Evolutionary conservation across 2,888 invertebrate genomes (phyloP).

Genomic region (Tipula helvola): DNA sequence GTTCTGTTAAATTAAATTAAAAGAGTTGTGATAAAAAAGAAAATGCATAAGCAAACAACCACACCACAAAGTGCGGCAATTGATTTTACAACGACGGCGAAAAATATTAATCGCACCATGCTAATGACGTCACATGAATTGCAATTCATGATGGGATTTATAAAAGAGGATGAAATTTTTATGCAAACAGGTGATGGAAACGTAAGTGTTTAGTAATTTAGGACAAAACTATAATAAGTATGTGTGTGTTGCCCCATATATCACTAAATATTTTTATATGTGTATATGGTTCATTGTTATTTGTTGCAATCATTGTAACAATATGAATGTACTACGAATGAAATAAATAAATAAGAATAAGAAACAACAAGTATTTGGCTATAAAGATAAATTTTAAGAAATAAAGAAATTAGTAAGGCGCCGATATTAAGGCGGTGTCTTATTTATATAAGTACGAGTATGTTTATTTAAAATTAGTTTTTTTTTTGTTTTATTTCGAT

Average conservation of each 20-base stretch:
- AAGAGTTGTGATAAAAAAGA: neutral
- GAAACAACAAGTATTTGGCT: neutral
- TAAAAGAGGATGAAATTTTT: conserved; percentile 21
- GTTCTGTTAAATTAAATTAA: neutral
- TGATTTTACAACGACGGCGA: neutral
- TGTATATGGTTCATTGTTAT: neutral
- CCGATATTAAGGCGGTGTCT: neutral
- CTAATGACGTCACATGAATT: conserved; percentile 19
- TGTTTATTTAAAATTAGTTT: neutral
- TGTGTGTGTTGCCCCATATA: neutral
- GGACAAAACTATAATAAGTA: neutral
- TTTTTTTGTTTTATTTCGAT: neutral
- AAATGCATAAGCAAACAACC: conserved; percentile 5
- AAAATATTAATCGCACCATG: conserved; percentile 14
- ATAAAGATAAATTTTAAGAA: neutral
- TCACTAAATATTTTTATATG: neutral
- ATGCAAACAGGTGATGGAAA: conserved; percentile 13
- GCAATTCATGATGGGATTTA: conserved; percentile 20
- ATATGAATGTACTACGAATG: neutral
- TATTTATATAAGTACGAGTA: neutral
- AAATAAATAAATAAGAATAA: neutral
- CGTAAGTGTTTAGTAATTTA: conserved; percentile 15
- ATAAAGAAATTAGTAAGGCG: conserved; percentile 4
- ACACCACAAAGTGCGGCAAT: neutral
- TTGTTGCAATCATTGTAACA: neutral